Conservation (phyloP, 2,797 vertebrate species). For the Schizopygopsis malacanthus region DNA sequence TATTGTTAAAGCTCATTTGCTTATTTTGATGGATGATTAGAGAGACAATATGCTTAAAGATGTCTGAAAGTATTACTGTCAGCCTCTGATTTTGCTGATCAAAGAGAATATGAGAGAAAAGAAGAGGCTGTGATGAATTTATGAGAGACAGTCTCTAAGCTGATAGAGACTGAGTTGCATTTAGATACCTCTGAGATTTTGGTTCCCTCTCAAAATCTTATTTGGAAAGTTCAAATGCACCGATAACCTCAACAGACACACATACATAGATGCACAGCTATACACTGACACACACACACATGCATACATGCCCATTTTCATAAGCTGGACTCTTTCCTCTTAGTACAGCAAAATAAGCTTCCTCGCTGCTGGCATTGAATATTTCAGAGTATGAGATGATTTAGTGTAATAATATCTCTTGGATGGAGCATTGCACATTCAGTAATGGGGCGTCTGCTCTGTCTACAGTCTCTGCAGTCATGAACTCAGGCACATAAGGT, state of each 20-base stretch:
- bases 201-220: neutral
- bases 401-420: neutral
- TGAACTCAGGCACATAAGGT: neutral
- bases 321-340: neutral
- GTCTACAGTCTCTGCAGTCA: neutral
- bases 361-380: neutral
- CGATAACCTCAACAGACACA: neutral
- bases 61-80: constrained; percentile 22
- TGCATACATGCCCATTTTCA: neutral
- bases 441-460: neutral
- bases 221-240: neutral
- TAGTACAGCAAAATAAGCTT: neutral
- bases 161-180: neutral
- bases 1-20: constrained; percentile 24
- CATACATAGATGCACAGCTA: neutral
- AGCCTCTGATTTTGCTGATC: constrained; percentile 5
- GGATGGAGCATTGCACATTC: neutral
- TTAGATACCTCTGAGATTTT: neutral
- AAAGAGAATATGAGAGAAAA: constrained; percentile 31
- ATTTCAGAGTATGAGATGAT: neutral
- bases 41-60: constrained; percentile 16
- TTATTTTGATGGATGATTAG: constrained; percentile 23
- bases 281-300: neutral
- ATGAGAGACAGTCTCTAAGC: neutral
- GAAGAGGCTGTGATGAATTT: constrained; percentile 7